Evolutionary conservation across 1,140 invertebrate species (phyloP).

Genomic region (Lysiphlebus fabarum): DNA sequence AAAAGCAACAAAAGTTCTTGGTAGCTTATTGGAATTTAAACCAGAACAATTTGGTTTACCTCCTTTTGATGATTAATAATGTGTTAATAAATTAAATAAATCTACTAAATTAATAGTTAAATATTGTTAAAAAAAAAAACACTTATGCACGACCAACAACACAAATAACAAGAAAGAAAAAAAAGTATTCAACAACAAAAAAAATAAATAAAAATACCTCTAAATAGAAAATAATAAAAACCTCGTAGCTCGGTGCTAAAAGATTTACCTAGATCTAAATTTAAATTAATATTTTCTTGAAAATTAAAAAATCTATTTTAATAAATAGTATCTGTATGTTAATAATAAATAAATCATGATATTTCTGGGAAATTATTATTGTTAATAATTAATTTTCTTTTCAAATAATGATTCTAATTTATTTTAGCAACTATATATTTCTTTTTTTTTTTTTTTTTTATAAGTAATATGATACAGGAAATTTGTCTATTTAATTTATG

Average conservation of each 20-base stretch:
- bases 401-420: slow-evolving; percentile 15
- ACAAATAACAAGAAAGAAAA: slow-evolving; percentile 2
- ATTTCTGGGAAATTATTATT: not conserved
- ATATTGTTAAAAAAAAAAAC: slow-evolving; percentile 4
- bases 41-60: slow-evolving; percentile 86
- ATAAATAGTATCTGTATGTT: slow-evolving; percentile 16
- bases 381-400: not conserved
- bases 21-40: slow-evolving; percentile 75
- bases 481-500: slow-evolving; percentile 21
- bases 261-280: not conserved
- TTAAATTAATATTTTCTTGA: not conserved
- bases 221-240: not conserved
- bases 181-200: slow-evolving; percentile 11
- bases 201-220: not conserved
- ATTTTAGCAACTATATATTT: slow-evolving; percentile 19
- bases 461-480: slow-evolving; percentile 22
- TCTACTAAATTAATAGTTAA: slow-evolving; percentile 15
- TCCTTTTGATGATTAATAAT: slow-evolving; percentile 57
- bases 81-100: not conserved
- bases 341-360: slow-evolving; percentile 15
- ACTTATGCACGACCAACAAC: slow-evolving; percentile 4
- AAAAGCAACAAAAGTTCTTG: slow-evolving; percentile 70
- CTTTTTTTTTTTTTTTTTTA: slow-evolving; percentile 23
- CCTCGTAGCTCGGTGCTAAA: slow-evolving; percentile 12
- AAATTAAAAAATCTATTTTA: slow-evolving; percentile 15